Evolutionary conservation across 2,888 invertebrate species (phyloP), one percentile per base, ranked within the genome.

Genomic region (Sarcophaga variegata): DNA sequence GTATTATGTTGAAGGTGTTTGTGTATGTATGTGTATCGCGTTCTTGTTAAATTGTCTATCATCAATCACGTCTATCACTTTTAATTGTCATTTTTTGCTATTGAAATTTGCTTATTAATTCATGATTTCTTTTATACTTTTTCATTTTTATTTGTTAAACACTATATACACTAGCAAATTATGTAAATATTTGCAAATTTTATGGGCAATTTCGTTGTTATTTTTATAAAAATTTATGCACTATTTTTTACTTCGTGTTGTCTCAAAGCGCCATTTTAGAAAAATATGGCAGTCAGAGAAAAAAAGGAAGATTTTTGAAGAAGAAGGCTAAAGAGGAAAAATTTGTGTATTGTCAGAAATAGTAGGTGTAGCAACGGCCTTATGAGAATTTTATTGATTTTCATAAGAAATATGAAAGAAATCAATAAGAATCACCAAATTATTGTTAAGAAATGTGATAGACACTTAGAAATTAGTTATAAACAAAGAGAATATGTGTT

Each of bases 261-360:
- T 81, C 78, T 72, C 87, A 89, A 86, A 89, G 89, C 90, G 90
- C 90, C 90, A 90, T 90, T 90, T 90, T 90, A 89, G 88, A 89
- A 88, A 89, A 89, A 81, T 86, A 77, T 87, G 84, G 84, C 76
- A 82, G 83, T 74, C 81, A 77, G 70, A 79, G 76, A 81, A 71
- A 85, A 78, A 84, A 77, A 76, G 49, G 71, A 81, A 72, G 69
- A 80, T 80, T 49, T 76, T 37, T 47, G 66, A 69, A 75, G 64
- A 45, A 69, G 78, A 77, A 67, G 81, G 76, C 63, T 27, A 76
- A 75, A 76, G 64, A 59, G 60, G 12, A 80, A 85, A 74, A 85
- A 77, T 59, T 81, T 85, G 67, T 86, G 82, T 83, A 79, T 82
- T 79, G 82, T 83, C 82, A 67, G 67, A 62, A 70, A 66, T 67